Percentiles rank a stretch among this genome's conserved stretches.
Evolutionary conservation across 2,888 invertebrate species (phyloP).

Genomic region (Allophyes oxyacanthae): DNA sequence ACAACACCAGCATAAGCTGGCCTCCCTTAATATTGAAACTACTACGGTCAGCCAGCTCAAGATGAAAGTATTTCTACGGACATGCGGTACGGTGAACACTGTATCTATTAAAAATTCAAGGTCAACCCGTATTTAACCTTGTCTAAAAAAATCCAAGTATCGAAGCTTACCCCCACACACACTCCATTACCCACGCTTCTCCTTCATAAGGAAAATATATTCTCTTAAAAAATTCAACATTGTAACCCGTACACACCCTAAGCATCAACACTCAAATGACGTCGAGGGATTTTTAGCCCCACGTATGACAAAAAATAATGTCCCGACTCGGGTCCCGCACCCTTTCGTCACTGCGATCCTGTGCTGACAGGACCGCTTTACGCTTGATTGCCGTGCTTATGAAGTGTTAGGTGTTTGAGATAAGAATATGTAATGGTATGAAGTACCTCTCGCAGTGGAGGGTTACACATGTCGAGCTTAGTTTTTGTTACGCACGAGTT

Average conservation of each 20-base stretch:
- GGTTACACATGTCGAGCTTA: slow-evolving; percentile 31
- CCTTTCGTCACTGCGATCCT: slow-evolving; percentile 35
- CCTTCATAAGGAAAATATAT: not conserved
- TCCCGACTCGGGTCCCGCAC: slow-evolving; percentile 12
- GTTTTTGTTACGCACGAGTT: slow-evolving; percentile 11
- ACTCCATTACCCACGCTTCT: too few species aligned
- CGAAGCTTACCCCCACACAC: too few species aligned
- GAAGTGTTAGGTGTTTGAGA: slow-evolving; percentile 31
- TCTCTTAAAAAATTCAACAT: not conserved
- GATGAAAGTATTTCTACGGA: too few species aligned
- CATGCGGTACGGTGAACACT: too few species aligned
- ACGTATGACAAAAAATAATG: slow-evolving; percentile 49
- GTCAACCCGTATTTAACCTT: too few species aligned
- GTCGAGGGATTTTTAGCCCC: slow-evolving; percentile 29
- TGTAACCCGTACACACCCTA: slow-evolving; percentile 4
- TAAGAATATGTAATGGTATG: slow-evolving; percentile 24
- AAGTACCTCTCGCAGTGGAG: slow-evolving; percentile 3
- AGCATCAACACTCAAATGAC: slow-evolving; percentile 39
- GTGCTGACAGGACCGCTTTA: slow-evolving; percentile 47
- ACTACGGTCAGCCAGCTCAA: too few species aligned
- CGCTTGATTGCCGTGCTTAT: slow-evolving; percentile 28
- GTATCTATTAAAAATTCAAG: too few species aligned
- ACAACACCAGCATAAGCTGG: too few species aligned
- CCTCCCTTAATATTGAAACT: too few species aligned
- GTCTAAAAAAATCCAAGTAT: too few species aligned